These are phyloP conservation scores for Idaea aversata DNA, from an alignment of 2,888 invertebrate genomes.

Conservation along the genomic window DNA sequence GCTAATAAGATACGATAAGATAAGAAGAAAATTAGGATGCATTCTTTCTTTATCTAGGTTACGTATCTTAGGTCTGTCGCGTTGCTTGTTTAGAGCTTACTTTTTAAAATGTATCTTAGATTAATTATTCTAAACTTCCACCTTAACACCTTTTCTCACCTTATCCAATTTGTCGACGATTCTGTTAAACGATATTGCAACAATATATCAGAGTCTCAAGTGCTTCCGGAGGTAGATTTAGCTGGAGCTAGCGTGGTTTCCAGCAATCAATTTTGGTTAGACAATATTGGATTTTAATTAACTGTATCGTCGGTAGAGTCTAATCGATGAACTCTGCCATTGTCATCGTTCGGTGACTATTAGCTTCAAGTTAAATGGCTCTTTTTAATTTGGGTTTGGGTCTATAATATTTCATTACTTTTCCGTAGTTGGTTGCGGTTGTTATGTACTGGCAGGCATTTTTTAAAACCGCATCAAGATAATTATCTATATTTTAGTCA, in stretches of 20 bases:
- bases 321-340: slow-evolving; percentile 55
- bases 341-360: slow-evolving; percentile 52
- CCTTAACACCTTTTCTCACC: slow-evolving; percentile 5
- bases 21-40: too few species aligned
- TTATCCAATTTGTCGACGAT: slow-evolving; percentile 15
- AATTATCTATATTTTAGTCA: too few species aligned
- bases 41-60: too few species aligned
- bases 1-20: too few species aligned
- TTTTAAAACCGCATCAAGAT: too few species aligned
- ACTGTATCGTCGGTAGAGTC: slow-evolving; percentile 62
- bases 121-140: not conserved
- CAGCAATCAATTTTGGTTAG: slow-evolving; percentile 77
- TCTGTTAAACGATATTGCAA: slow-evolving; percentile 29
- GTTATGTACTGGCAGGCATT: too few species aligned
- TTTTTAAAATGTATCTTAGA: not conserved
- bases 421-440: too few species aligned
- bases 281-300: slow-evolving; percentile 81
- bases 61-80: not conserved
- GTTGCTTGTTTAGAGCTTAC: not conserved
- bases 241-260: slow-evolving; percentile 47
- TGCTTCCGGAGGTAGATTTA: slow-evolving; percentile 39
- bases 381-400: slow-evolving; percentile 37
- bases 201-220: slow-evolving; percentile 32
- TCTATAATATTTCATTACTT: slow-evolving; percentile 24
- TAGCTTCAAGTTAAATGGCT: slow-evolving; percentile 28